These are phyloP conservation scores for Aethes cnicana DNA, from an alignment of 2,888 invertebrate species.

Conservation along the genomic window DNA sequence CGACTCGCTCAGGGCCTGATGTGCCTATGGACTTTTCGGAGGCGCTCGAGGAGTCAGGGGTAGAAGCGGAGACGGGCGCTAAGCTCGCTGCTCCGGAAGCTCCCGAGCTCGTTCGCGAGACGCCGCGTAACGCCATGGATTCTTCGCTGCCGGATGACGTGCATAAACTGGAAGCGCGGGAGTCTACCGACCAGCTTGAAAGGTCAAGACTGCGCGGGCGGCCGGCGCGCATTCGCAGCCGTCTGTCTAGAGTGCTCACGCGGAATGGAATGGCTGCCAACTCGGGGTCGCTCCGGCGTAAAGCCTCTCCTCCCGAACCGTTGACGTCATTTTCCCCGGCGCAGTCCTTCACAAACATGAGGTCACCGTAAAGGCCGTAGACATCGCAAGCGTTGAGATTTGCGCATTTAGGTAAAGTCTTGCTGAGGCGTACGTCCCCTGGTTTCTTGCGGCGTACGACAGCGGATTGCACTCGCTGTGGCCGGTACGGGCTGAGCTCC, in stretches of 20 bases:
- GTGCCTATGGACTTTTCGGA: conserved; percentile 59
- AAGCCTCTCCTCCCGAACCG: conserved; percentile 87
- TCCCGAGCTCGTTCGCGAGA: conserved; percentile 89
- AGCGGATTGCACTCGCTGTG: conserved; percentile 72
- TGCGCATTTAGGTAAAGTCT: conserved; percentile 89
- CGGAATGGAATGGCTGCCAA: conserved; percentile 91
- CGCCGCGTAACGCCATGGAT: conserved; percentile 88
- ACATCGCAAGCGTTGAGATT: conserved; percentile 90
- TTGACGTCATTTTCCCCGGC: conserved; percentile 89
- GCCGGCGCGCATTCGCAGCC: conserved; percentile 91
- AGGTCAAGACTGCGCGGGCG: conserved; percentile 91
- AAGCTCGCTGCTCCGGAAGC: conserved; percentile 85
- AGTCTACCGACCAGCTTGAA: conserved; percentile 94
- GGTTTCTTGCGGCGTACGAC: conserved; percentile 71
- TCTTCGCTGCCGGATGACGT: conserved; percentile 94
- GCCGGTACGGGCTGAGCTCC: conserved; percentile 69
- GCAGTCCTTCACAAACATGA: conserved; percentile 94
- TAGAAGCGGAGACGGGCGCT: conserved; percentile 78
- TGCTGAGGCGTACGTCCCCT: conserved; percentile 85
- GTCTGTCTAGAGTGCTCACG: conserved; percentile 90
- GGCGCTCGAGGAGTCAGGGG: conserved; percentile 68
- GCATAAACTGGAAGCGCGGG: conserved; percentile 89
- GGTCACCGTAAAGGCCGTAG: conserved; percentile 93
- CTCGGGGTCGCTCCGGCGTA: conserved; percentile 92
- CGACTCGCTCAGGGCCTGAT: conserved; percentile 28